These are phyloP conservation scores for Cathartes aura DNA, from an alignment of 2,113 vertebrate genomes.

Conservation along the genomic window DNA sequence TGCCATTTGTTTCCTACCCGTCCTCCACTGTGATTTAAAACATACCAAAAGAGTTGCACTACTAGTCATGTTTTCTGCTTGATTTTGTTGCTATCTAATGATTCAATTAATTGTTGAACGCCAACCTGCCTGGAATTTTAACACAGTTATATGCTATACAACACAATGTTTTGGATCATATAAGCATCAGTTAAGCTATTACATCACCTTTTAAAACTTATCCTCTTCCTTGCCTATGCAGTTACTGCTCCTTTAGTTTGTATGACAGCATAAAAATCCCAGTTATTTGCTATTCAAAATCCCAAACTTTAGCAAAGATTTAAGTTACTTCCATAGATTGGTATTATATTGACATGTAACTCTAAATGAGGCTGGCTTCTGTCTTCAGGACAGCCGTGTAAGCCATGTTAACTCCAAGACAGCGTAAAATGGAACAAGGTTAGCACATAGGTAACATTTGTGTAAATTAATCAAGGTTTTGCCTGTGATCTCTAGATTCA, in stretches of 20 bases:
- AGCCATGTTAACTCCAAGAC: no score
- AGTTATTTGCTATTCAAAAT: not conserved
- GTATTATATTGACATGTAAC: accelerated
- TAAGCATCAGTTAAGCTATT: not conserved
- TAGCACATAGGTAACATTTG: accelerated
- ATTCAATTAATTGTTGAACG: not conserved
- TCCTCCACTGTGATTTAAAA: not conserved
- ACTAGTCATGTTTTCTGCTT: no score
- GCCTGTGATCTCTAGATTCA: not conserved
- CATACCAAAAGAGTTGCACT: no score
- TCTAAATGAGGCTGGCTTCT: no score
- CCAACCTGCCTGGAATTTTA: not conserved
- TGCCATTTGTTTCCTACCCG: not conserved
- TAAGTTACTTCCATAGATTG: not conserved
- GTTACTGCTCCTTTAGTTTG: not conserved
- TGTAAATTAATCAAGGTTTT: not conserved
- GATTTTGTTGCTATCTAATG: not conserved
- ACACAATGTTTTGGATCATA: accelerated
- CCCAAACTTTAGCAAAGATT: not conserved
- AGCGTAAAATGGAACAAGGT: accelerated
- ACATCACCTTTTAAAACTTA: not conserved
- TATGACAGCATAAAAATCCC: not conserved
- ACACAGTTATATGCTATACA: not conserved
- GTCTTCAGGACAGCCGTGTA: accelerated
- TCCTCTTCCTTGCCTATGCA: not conserved